Conservation (phyloP, 2,113 vertebrate species). For the Heptranchias perlo region DNA sequence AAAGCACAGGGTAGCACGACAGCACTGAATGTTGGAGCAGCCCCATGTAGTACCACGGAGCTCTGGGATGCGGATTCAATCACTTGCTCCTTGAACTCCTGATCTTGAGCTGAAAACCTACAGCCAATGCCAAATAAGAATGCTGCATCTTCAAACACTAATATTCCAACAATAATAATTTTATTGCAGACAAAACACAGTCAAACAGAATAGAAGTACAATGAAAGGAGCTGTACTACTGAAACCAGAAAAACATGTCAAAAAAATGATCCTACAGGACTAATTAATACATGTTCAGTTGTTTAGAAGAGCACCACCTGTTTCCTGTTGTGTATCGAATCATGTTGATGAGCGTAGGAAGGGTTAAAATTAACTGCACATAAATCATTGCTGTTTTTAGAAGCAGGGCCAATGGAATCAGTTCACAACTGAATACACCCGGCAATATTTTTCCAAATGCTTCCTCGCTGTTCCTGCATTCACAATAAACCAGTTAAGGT, state of each 20-base stretch:
- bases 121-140: neutral
- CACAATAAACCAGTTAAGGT: neutral
- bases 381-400: slow-evolving; percentile 26
- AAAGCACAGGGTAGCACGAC: neutral
- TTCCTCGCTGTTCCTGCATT: neutral
- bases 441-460: slow-evolving; percentile 31
- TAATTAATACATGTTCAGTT: neutral
- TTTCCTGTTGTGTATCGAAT: slow-evolving; percentile 21
- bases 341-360: neutral
- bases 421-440: slow-evolving; percentile 30
- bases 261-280: neutral
- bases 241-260: slow-evolving; percentile 18
- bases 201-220: neutral
- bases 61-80: neutral
- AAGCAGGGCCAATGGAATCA: neutral
- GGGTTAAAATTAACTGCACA: slow-evolving; percentile 29
- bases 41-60: neutral
- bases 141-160: neutral
- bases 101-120: neutral
- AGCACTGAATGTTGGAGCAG: neutral
- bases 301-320: slow-evolving; percentile 17
- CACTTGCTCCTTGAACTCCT: neutral
- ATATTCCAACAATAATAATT: neutral
- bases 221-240: neutral
- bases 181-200: neutral